Conservation (phyloP, 2,797 vertebrate genomes). For the Epinephelus malabaricus region DNA sequence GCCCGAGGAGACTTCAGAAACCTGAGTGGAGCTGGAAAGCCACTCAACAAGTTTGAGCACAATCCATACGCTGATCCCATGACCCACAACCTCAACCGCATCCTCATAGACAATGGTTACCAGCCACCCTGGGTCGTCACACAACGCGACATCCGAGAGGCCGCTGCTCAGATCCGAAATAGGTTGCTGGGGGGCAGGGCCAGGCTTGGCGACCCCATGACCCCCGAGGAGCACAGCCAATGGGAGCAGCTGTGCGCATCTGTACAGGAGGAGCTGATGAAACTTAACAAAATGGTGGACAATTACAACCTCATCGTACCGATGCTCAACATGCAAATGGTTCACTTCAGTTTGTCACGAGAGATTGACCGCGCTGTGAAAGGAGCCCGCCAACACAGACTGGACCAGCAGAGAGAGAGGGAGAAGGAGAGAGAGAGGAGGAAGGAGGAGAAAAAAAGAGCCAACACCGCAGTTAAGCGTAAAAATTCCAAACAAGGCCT, state of each 20-base stretch:
- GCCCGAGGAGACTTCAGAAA: constrained; percentile 95
- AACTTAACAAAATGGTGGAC: constrained; percentile 93
- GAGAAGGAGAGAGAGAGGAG: constrained; percentile 64
- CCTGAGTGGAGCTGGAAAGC: constrained; percentile 93
- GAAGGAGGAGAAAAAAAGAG: constrained; percentile 74
- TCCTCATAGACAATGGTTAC: constrained; percentile 96
- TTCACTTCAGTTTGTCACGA: constrained; percentile 91
- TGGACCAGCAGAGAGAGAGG: constrained; percentile 72
- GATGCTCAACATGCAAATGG: constrained; percentile 93
- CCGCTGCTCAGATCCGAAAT: constrained; percentile 82
- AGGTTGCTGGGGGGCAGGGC: constrained; percentile 82
- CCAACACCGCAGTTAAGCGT: constrained; percentile 25
- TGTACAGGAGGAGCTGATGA: constrained; percentile 86
- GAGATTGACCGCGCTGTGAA: constrained; percentile 87
- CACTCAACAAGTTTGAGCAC: constrained; percentile 91
- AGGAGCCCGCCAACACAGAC: constrained; percentile 68
- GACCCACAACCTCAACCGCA: constrained; percentile 98
- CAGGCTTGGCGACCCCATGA: constrained; percentile 86
- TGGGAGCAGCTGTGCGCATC: constrained; percentile 88
- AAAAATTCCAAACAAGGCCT: constrained; percentile 64
- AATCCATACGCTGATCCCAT: constrained; percentile 95
- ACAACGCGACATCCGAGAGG: constrained; percentile 93
- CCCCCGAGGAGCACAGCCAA: constrained; percentile 74
- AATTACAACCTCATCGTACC: constrained; percentile 95
- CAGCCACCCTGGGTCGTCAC: constrained; percentile 94